Evolutionary conservation across 2,797 vertebrate species (phyloP).

Genomic region (Scolopax rusticola): DNA sequence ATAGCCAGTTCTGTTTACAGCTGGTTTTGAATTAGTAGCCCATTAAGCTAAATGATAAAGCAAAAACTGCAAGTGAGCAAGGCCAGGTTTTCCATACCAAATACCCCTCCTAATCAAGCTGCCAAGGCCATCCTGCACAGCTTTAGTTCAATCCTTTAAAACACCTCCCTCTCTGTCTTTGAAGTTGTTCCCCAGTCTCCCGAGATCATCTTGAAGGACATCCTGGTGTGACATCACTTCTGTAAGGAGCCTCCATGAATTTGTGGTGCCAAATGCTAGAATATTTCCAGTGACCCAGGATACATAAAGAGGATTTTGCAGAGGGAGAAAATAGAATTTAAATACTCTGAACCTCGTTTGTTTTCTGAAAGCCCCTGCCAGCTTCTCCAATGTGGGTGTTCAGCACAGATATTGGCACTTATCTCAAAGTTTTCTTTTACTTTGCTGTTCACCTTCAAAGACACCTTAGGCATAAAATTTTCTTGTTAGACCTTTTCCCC

Average conservation of each 20-base stretch:
- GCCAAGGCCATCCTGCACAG: slow-evolving; percentile 2
- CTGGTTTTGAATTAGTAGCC: slow-evolving; percentile 57
- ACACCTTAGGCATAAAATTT: slow-evolving; percentile 16
- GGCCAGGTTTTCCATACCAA: slow-evolving; percentile 38
- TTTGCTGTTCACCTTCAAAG: slow-evolving; percentile 47
- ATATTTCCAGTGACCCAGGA: neutral
- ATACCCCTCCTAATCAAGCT: slow-evolving; percentile 24
- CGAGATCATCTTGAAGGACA: slow-evolving; percentile 7
- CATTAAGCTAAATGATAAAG: slow-evolving; percentile 71
- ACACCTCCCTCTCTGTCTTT: neutral
- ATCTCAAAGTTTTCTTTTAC: slow-evolving; percentile 2
- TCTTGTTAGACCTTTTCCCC: neutral
- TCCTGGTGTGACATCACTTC: neutral
- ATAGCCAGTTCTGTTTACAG: slow-evolving; percentile 33
- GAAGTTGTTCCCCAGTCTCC: slow-evolving; percentile 17
- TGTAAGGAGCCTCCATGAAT: neutral
- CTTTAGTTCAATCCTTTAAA: slow-evolving; percentile 5
- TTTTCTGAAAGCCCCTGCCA: slow-evolving; percentile 23
- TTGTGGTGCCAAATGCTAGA: neutral
- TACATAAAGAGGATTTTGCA: neutral
- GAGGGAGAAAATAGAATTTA: neutral
- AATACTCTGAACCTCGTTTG: neutral
- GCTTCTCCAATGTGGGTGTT: neutral
- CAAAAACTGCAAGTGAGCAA: slow-evolving; percentile 32
- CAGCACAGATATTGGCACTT: neutral